These are phyloP conservation scores for Nestor notabilis DNA, from an alignment of 2,113 vertebrate genomes.

Conservation along the genomic window DNA sequence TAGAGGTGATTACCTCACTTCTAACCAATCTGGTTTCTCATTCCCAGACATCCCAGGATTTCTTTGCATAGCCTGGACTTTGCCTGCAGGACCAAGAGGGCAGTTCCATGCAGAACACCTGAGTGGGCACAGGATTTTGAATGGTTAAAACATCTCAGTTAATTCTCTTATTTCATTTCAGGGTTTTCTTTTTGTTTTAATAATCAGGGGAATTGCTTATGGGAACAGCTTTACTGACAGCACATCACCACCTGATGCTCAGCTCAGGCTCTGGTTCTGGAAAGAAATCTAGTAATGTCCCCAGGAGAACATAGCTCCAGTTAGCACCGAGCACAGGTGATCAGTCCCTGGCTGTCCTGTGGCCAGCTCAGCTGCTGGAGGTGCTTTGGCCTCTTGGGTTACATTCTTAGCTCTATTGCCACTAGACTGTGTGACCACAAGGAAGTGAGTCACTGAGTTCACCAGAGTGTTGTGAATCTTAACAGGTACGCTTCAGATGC, in stretches of 20 bases:
- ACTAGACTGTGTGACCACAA: background rate
- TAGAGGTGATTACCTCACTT: constrained; percentile 62
- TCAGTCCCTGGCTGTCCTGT: background rate
- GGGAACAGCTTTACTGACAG: background rate
- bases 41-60: constrained; percentile 8
- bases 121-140: background rate
- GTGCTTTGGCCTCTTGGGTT: background rate
- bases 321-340: background rate
- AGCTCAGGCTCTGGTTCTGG: background rate
- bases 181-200: constrained; percentile 22
- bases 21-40: constrained; percentile 26
- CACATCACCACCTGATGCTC: background rate
- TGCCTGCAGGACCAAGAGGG: background rate
- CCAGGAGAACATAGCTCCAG: background rate
- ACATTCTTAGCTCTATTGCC: background rate
- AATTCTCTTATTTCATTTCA: background rate
- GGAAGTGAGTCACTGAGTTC: background rate
- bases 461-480: background rate
- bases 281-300: background rate
- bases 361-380: background rate
- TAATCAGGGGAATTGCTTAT: background rate
- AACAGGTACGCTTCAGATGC: background rate
- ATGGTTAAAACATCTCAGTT: background rate
- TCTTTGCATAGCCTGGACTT: background rate
- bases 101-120: background rate